A percentile compares a stretch with the other conserved stretches of the same genome.
These are phyloP conservation scores for Drosophila bocqueti DNA, from an alignment of 1,140 invertebrate genomes.

Conservation along the genomic window DNA sequence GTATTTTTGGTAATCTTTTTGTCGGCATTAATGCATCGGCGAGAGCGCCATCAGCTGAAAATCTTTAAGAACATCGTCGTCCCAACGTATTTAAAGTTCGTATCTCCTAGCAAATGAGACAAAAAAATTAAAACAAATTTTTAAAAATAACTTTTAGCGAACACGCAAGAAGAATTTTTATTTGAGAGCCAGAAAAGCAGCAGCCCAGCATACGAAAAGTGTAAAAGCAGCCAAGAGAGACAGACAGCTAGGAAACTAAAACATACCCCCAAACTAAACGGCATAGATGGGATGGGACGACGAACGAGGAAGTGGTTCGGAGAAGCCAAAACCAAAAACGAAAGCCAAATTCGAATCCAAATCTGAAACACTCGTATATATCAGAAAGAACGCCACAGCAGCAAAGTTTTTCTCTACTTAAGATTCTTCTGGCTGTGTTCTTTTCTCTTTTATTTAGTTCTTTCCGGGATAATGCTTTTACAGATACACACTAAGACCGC, in stretches of 20 bases:
- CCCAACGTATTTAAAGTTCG: slow-evolving; percentile 66
- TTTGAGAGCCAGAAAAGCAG: slow-evolving; percentile 55
- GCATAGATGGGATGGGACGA: slow-evolving; percentile 35
- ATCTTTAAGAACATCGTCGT: slow-evolving; percentile 45
- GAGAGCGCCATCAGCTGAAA: slow-evolving; percentile 26
- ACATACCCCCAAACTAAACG: slow-evolving; percentile 45
- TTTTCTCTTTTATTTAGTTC: slow-evolving; percentile 1
- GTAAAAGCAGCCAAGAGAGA: slow-evolving; percentile 57
- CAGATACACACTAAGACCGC: slow-evolving; percentile 43
- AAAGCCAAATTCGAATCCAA: slow-evolving; percentile 20
- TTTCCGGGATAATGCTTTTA: slow-evolving; percentile 47
- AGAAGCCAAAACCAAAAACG: slow-evolving; percentile 15
- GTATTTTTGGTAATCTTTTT: slow-evolving; percentile 18
- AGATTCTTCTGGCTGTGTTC: slow-evolving; percentile 8
- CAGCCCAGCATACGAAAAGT: slow-evolving; percentile 41
- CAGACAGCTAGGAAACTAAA: slow-evolving; percentile 18
- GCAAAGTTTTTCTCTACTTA: slow-evolving; percentile 13
- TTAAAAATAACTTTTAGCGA: slow-evolving; percentile 85
- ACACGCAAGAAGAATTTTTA: slow-evolving; percentile 85
- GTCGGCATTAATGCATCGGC: slow-evolving; percentile 27
- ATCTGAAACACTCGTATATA: slow-evolving; percentile 23
- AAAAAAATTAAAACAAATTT: slow-evolving; percentile 79
- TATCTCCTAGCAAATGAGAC: slow-evolving; percentile 60
- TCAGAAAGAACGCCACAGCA: slow-evolving; percentile 25
- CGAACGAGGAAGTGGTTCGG: slow-evolving; percentile 32